Evolutionary conservation across 2,888 invertebrate genomes (phyloP), one percentile per base, ranked within the genome.

Genomic region (Caenorhabditis japonica): DNA sequence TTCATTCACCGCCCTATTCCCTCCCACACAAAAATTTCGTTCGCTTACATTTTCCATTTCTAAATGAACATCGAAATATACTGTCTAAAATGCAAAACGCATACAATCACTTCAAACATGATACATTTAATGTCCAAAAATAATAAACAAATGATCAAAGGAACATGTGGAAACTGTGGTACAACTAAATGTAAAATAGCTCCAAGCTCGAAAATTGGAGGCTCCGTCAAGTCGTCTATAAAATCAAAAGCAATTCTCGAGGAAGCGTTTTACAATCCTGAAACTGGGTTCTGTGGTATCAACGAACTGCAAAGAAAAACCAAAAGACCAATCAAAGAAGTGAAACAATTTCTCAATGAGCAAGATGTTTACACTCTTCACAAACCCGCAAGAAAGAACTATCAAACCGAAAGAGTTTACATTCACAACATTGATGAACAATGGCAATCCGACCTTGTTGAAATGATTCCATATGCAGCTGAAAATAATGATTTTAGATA

Each of bases 381-480:
- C 30, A 79, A 77, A 56, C 77, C 77, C 58, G 76, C 71, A 51
- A 13, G 69, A 3, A 79, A 79, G 36, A 75, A 72, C 36, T 79
- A 72, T 34, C 49, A 72, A 33, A 75, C n/a, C 49, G 36, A 75
- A 72, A 61, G 76, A 71, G 78, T 80, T 36, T 77, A 70, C 56
- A 34, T 80, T 27, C 12, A 34, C 47, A 41, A 33, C 1, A 73
- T 69, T 10, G 80, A 80, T 64, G 73, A 80, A n/a, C 80, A 80
- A 39, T 80, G 78, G 80, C 80, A 80, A 62, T 74, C 80, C 15
- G 80, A 80, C 61, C 71, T 81, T 10, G 78, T 76, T 36, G 76
- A 73, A 72, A 81, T 81, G 81, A 70, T 79, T 47, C 69, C 66
- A 5, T 81, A n/a, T n/a, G n/a, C n/a, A n/a, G 81, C 62, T 55